Conservation (phyloP, 2,888 invertebrate genomes). For the Apomyelois bistriatella region DNA sequence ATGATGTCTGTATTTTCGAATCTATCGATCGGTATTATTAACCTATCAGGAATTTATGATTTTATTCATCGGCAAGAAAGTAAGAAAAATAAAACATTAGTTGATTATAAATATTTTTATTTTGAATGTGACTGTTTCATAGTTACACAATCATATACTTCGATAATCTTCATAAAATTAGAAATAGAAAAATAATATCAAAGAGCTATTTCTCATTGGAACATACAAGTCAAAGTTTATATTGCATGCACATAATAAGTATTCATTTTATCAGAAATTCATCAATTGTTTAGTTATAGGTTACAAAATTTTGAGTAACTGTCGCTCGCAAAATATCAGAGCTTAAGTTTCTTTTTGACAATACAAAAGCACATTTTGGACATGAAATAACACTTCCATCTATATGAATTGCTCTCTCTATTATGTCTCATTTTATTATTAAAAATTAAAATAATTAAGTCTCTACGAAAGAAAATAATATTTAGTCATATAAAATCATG, state of each 20-base stretch:
- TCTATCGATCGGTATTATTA: no score
- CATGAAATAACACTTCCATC: conserved; percentile 23
- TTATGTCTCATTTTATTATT: conserved; percentile 69
- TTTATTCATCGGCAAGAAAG: no score
- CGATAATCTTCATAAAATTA: conserved; percentile 75
- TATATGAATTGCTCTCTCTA: conserved; percentile 42
- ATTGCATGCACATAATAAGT: conserved; percentile 21
- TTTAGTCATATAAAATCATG: conserved; percentile 45
- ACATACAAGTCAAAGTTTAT: conserved; percentile 61
- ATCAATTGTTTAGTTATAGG: conserved; percentile 38
- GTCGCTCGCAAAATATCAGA: conserved; percentile 25
- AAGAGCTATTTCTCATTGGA: conserved; percentile 72
- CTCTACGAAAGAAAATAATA: conserved; percentile 56
- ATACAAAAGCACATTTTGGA: conserved; percentile 49
- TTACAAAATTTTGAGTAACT: conserved; percentile 27
- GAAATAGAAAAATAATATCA: conserved; percentile 80
- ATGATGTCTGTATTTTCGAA: no score
- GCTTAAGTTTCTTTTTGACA: conserved; percentile 30
- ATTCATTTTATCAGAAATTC: conserved; percentile 34
- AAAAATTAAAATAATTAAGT: conserved; percentile 37
- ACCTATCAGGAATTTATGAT: no score
- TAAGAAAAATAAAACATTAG: conserved; percentile 51
- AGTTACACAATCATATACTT: conserved; percentile 72
- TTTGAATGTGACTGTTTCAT: conserved; percentile 71
- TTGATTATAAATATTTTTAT: conserved; percentile 76